These are phyloP conservation scores for Cyphomyrmex costatus DNA, from an alignment of 1,140 invertebrate species.

Conservation along the genomic window DNA sequence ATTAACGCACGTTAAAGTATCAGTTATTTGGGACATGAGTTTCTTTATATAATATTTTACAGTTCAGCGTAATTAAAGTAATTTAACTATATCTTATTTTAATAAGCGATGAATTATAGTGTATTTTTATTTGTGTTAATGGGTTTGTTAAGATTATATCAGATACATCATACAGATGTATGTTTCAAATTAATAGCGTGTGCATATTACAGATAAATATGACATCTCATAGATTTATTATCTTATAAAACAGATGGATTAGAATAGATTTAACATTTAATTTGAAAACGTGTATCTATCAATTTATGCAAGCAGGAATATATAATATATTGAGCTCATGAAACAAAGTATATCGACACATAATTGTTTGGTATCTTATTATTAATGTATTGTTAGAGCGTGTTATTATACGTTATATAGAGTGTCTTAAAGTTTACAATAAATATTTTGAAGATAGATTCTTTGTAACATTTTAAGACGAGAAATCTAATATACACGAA, in stretches of 20 bases:
- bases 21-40: background rate
- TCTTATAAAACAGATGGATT: background rate
- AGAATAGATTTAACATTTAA: background rate
- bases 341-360: background rate
- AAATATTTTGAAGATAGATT: too few species aligned
- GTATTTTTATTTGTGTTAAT: background rate
- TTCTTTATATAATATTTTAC: background rate
- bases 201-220: conserved; percentile 2
- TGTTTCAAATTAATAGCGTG: background rate
- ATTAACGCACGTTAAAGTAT: background rate
- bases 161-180: background rate
- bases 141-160: background rate
- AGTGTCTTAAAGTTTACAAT: too few species aligned
- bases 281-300: background rate
- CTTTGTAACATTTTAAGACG: too few species aligned
- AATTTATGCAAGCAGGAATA: background rate
- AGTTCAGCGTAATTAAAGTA: background rate
- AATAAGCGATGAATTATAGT: background rate
- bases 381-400: too few species aligned
- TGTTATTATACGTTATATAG: too few species aligned
- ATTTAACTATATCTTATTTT: background rate
- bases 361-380: background rate
- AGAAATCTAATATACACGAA: too few species aligned
- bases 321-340: background rate
- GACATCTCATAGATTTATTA: background rate